phyloP scores from a whole-genome alignment of 2,797 vertebrate genomes.

The Cetoscarus ocellatus region DNA sequence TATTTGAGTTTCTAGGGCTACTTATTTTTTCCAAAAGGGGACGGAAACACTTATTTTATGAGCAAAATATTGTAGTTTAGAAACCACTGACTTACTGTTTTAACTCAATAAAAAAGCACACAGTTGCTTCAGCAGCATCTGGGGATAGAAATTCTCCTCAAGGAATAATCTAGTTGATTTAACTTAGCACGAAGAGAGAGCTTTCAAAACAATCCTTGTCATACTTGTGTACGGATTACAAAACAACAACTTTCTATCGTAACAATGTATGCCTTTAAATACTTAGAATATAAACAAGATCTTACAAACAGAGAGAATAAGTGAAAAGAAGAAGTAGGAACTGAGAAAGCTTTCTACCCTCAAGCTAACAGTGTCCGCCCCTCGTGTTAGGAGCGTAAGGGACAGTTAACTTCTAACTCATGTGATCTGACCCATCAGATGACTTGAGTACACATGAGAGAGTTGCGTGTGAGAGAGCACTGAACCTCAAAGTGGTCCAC shows the following conservation, averaged over 20 bases:
- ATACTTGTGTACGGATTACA: background rate
- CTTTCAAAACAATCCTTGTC: background rate
- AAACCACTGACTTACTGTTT: background rate
- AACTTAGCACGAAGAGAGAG: background rate
- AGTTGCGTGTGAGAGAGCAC: background rate
- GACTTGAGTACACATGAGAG: slow-evolving; percentile 31
- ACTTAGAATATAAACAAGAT: background rate
- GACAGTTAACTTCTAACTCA: slow-evolving; percentile 34
- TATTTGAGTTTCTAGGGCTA: no score
- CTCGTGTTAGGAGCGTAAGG: background rate
- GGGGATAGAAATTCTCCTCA: background rate
- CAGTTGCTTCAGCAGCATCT: background rate
- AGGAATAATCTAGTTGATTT: background rate
- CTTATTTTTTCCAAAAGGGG: no score
- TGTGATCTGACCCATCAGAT: slow-evolving; percentile 57
- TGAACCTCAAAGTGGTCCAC: background rate
- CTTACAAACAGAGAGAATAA: background rate
- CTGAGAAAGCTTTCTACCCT: slow-evolving; percentile 14
- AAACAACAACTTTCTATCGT: background rate
- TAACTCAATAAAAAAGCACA: background rate
- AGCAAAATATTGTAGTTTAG: background rate
- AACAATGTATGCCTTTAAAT: no score
- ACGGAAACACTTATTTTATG: no score
- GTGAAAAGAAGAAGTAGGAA: background rate
- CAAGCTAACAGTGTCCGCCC: background rate